Base-by-base conservation (phyloP, 1,140 invertebrate genomes). In the Papilio dardanus region DNA sequence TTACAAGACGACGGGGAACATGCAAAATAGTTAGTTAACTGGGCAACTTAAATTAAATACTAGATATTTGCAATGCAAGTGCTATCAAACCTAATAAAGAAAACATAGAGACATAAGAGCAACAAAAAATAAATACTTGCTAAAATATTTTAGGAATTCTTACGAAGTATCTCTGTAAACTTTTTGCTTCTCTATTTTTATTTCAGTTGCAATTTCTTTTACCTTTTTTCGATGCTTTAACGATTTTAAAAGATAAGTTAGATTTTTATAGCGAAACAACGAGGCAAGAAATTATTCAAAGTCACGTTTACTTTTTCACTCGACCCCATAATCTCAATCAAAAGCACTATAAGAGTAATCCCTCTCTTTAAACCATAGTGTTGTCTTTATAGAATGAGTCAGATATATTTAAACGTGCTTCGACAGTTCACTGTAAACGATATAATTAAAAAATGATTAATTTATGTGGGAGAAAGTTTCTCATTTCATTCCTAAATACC, bases 401-500 rank as follows among this genome's bases (percentile, higher is more conserved):
- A n/a, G n/a, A n/a, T n/a, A n/a, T n/a, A n/a, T n/a, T n/a, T n/a
- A n/a, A n/a, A n/a, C n/a, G n/a, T n/a, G n/a, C n/a, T n/a, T n/a
- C n/a, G n/a, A n/a, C n/a, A n/a, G n/a, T n/a, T n/a, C n/a, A n/a
- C n/a, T n/a, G n/a, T n/a, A n/a, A n/a, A n/a, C n/a, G n/a, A n/a
- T n/a, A n/a, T n/a, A n/a, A n/a, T n/a, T n/a, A n/a, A n/a, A n/a
- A n/a, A n/a, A n/a, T 37, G 8, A 37, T 12, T 37, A 10, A 37
- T 21, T 50, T 50, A 4, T 19, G 2, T 50, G 19, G 46, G 2
- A 5, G 46, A 50, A 21, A 50, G 46, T 21, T n/a, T 50, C 46
- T 50, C 46, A 50, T 50, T 50, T 50, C 46, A 21, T 46, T 19
- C 46, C 46, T 50, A 21, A 21, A 50, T 50, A 50, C 46, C 46